A percentile compares a stretch with the other conserved stretches of the same genome.
Evolutionary conservation across 2,888 invertebrate genomes (phyloP).

Genomic region (Candidula unifasciata): DNA sequence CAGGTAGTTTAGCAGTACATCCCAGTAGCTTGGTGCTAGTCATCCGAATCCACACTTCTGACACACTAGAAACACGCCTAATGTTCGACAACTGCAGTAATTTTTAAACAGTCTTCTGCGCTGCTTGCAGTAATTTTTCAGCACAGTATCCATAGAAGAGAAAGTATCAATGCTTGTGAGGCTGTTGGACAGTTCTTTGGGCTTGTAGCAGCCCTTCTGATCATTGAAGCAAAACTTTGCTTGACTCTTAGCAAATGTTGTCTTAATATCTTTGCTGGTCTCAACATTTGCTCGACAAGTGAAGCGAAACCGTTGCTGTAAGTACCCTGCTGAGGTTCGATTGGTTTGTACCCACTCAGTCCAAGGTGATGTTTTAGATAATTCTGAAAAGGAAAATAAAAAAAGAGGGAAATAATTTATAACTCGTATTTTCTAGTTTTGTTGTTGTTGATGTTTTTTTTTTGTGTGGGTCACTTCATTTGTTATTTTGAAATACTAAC

Average conservation of each 20-base stretch:
- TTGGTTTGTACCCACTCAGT: conserved; percentile 84
- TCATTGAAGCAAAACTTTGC: conserved; percentile 86
- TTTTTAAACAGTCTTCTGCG: conserved; percentile 68
- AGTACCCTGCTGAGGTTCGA: conserved; percentile 81
- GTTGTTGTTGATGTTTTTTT: not conserved
- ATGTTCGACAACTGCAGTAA: conserved; percentile 74
- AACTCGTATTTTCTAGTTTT: too few relatives aligned
- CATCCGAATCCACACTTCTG: conserved; percentile 70
- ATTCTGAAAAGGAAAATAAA: conserved; percentile 80
- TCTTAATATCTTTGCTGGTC: conserved; percentile 83
- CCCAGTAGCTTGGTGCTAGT: conserved; percentile 59
- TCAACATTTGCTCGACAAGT: conserved; percentile 88
- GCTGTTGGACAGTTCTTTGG: conserved; percentile 65
- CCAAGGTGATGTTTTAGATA: conserved; percentile 86
- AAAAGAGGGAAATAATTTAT: not conserved
- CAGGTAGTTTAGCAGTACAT: conserved; percentile 54
- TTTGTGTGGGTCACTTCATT: too few relatives aligned
- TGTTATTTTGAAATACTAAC: not conserved
- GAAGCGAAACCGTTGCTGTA: conserved; percentile 87
- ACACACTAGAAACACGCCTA: conserved; percentile 74
- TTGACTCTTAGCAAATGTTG: conserved; percentile 87
- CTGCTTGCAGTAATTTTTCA: conserved; percentile 70
- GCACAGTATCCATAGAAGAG: conserved; percentile 68
- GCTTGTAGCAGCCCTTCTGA: conserved; percentile 81
- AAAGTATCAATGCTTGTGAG: conserved; percentile 66